Percentiles rank a stretch among this genome's conserved stretches.
phyloP scores from a whole-genome alignment of 2,113 vertebrate species.

The Corvus cornix region DNA sequence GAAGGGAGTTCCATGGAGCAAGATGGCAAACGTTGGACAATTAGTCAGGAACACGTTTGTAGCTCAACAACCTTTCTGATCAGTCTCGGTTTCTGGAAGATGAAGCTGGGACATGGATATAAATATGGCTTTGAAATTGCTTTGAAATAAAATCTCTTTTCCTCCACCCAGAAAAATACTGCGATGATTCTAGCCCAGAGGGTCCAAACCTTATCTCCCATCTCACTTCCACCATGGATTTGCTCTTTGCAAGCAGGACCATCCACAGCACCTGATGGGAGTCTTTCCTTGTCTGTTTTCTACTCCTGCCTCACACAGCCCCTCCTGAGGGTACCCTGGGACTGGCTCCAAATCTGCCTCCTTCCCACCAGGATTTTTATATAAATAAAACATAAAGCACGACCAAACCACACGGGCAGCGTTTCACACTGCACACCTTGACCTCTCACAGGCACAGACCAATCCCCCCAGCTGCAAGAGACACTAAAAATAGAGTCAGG shows the following conservation, averaged over 20 bases:
- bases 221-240: background rate
- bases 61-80: background rate
- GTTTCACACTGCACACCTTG: background rate
- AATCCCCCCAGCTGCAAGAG: background rate
- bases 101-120: background rate
- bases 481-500: background rate
- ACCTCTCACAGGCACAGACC: background rate
- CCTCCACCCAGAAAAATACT: background rate
- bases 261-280: background rate
- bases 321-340: background rate
- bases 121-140: background rate
- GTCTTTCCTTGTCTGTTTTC: background rate
- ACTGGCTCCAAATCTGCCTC: background rate
- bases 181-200: background rate
- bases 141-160: background rate
- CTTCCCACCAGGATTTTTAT: background rate
- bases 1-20: background rate
- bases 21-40: background rate
- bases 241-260: background rate
- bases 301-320: background rate
- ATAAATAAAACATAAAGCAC: background rate
- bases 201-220: background rate
- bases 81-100: background rate
- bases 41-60: background rate
- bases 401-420: background rate